Conservation (phyloP, 2,113 vertebrate genomes). For the Myiopsitta monachus region DNA sequence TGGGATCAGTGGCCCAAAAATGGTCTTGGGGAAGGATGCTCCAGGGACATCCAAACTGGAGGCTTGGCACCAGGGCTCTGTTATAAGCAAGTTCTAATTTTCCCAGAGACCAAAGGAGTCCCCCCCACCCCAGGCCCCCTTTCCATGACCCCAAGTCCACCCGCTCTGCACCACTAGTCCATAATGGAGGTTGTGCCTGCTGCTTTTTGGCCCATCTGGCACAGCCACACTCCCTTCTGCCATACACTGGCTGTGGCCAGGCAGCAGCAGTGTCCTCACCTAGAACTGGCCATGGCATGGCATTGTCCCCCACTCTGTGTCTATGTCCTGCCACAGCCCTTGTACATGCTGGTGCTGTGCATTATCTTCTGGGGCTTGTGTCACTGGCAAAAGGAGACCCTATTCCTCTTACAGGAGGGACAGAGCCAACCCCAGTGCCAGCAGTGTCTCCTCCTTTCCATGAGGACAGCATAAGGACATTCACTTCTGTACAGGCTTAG, state of each 20-base stretch:
- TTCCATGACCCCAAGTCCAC: not conserved
- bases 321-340: not conserved
- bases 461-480: not conserved
- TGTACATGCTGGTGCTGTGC: accelerated
- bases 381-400: not conserved
- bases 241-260: accelerated
- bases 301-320: not conserved
- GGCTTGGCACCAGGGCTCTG: not conserved
- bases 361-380: not conserved
- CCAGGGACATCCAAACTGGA: not conserved
- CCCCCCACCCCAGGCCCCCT: not conserved
- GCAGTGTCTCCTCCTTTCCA: not conserved
- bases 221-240: not conserved
- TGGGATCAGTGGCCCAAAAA: not conserved
- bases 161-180: not conserved
- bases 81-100: not conserved
- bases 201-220: accelerated
- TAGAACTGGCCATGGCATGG: not conserved
- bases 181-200: accelerated
- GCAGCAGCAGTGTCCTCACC: not conserved
- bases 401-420: not conserved
- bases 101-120: not conserved
- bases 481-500: not conserved
- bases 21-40: not conserved
- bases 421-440: not conserved